Evolutionary conservation across 2,888 invertebrate species (phyloP), one percentile per base, ranked within the genome.

Genomic region (Mimumesa dahlbomi): DNA sequence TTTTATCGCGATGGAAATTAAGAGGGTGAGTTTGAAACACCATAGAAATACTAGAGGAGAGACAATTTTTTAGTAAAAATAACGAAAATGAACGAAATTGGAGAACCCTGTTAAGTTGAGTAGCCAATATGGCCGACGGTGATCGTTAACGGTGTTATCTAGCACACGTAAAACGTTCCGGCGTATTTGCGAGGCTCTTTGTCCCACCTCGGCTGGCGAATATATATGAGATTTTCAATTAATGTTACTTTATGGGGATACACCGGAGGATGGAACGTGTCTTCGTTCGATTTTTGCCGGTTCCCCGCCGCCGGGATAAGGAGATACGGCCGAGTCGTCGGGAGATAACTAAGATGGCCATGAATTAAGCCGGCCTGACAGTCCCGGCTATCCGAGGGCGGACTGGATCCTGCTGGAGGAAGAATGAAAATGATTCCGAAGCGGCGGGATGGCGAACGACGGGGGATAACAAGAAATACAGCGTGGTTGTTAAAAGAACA

Each of bases 311-410:
- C 2, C 36, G 21, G 64, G 45, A 67, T 58, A 65, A 58, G 69
- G 29, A 73, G 70, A 70, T 63, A 70, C 65, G 14, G 64, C 46
- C 38, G 49, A 58, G 54, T 69, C 53, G 54, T 31, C 25, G 25
- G 34, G 62, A 79, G 75, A 73, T 79, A 75, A 78, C 75, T 78
- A 75, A 79, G 68, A 75, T 52, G 70, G 70, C 63, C 76, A 79
- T 78, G 79, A 78, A 78, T 78, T 78, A 79, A 78, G 49, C 34
- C 25, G n/a, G 61, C 11, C 68, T 68, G 78, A 79, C 75, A 46
- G 34, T n/a, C 54, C 58, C 61, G 49, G 52, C 34, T 36, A 59
- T 75, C 57, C 64, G 69, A 78, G 63, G 70, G 68, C 73, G 63
- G 68, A 79, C 70, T 72, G 67, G 68, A 79, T 73, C 63, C 57